Base-by-base conservation (phyloP, 2,113 vertebrate species). In the Podarcis muralis region DNA sequence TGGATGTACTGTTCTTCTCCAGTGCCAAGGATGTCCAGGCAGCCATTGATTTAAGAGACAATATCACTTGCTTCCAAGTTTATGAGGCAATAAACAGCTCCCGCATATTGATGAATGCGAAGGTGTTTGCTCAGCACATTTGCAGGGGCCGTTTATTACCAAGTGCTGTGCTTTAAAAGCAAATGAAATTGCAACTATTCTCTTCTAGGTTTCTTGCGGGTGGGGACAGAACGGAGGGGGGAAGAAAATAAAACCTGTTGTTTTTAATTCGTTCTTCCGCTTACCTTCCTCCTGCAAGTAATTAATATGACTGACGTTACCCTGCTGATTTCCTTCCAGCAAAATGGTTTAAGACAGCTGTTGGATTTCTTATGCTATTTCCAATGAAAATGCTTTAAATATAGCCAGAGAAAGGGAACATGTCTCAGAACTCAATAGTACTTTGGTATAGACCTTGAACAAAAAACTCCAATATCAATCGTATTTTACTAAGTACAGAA, bases 101-200 rank as follows among this genome's bases (percentile, higher is more conserved):
- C 95, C 69, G 94, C 96, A 97, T 97, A 96, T 93, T 96, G 96
- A 97, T 97, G 97, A 96, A 89, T 35, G 89, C 8, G 0, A 93
- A 96, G 94, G 93, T 97, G 97, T 97, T 97, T 95, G 96, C 96
- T 97, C 97, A 97, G 97, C 97, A 96, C 96, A 96, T 97, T 96
- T 87, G 90, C 95, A 72, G 89, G 32, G 91, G 32, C 89, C 84
- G 80, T 96, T 96, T 96, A 96, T 97, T 96, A 95, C 87, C 94
- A 32, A 95, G 95, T 87, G 92, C 94, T 88, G 90, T 23, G 92
- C 96, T 97, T 95, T 94, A 96, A 92, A 95, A 95, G 96, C 93
- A 95, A 97, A 96, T 91, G 94, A 94, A 96, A 96, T 92, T 71
- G 94, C 94, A 92, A 93, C 93, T 93, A 81, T 95, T 95, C 93